Evolutionary conservation across 1,140 invertebrate species (phyloP), one percentile per base, ranked within the genome.

Genomic region (Drosophila novamexicana): DNA sequence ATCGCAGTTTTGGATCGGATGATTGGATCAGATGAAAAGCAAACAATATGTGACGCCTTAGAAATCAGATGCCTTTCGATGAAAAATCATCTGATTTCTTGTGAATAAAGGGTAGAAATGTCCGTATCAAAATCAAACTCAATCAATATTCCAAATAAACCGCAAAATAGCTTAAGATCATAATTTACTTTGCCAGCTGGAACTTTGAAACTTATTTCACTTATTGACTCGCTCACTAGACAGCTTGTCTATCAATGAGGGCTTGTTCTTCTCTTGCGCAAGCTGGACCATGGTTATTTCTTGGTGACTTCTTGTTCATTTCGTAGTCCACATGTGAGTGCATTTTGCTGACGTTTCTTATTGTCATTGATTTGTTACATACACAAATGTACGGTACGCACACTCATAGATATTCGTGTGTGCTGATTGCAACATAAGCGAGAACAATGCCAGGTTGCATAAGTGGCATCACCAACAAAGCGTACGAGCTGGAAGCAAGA

Each of bases 271-370:
- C 22, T 29, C 22, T 29, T 3, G 22, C 0, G 22, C 4, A 29
- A 29, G 2, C 22, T 4, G 18, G 3, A 18, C 5, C 5, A 45
- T 45, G n/a, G 8, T 36, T 22, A 18, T 32, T 1, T 18, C 22
- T 22, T 2, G 3, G 16, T 22, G 5, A 9, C 32, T 29, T 10
- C 18, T 39, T 56, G 65, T 57, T 69, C 65, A 69, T 74, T 74
- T 69, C 14, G 42, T 39, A 62, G 65, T 57, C 65, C 47, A 42
- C 10, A 32, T 9, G 56, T 49, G 40, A 61, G 40, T 40, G 36
- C 58, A 73, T 68, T 73, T 42, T 54, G 70, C 71, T 62, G 70
- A 68, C 49, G 64, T 61, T 66, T 32, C 49, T 18, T 14, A 7
- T 54, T 61, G 50, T 6, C 64, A 62, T 49, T 59, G 50, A 56